Evolutionary conservation across 2,888 invertebrate species (phyloP), one percentile per base, ranked within the genome.

Genomic region (Pollenia amentaria): DNA sequence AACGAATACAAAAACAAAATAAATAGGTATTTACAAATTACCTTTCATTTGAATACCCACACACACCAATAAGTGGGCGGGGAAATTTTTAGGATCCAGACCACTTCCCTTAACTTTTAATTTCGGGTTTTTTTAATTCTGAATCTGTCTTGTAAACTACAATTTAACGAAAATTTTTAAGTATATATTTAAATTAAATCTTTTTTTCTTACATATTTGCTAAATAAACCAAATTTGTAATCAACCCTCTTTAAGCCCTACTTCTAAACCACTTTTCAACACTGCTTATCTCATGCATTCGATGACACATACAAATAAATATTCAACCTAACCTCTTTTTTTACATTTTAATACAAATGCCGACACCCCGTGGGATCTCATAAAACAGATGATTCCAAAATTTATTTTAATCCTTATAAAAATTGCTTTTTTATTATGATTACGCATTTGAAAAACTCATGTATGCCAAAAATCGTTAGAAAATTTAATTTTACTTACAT

Each of bases 401-500:
- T 1, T 21, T 3, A 0, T 9, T 12, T 62, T 42, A 65, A 65
- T 42, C 10, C 14, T 18, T n/a, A 16, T 38, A 51, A 65, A 70
- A 2, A 16, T 29, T 6, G 29, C n/a, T 62, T 46, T 62, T 6
- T 11, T 4, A 4, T 7, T 18, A n/a, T 11, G 14, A 79, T 21
- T 29, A 12, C 10, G 38, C 12, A 55, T 11, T 14, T 64, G 12
- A 4, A n/a, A 12, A 14, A 9, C 0, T n/a, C 6, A 1, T 75
- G 72, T 46, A 44, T 3, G 11, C 1, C 14, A 16, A 18, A 81
- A 86, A 87, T 65, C 16, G 0, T 29, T 6, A 29, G 29, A 0
- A 0, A 1, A 1, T 57, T 12, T 0, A 1, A 1, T 57, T 12
- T 29, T 57, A 90, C 97, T 95, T 94, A 99, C 99, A 99, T 99